A percentile compares a stretch with the other conserved stretches of the same genome.
Conservation (phyloP, 2,113 vertebrate genomes). For the Lagopus leucura region DNA sequence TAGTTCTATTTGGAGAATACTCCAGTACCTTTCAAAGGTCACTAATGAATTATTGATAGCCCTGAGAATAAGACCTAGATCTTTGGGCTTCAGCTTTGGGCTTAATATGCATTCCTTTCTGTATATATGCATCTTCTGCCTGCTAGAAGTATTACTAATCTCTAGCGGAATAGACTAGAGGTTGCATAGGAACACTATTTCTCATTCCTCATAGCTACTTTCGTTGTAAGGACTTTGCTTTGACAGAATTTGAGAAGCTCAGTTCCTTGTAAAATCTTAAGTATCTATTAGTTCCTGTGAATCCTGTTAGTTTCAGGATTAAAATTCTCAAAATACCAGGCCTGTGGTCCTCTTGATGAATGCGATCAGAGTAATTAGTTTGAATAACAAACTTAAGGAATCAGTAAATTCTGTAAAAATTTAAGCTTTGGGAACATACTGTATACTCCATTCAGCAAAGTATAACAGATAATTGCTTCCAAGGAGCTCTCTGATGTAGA, state of each 20-base stretch:
- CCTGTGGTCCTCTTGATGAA: not conserved
- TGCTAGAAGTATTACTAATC: not conserved
- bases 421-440: not conserved
- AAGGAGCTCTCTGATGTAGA: slow-evolving; percentile 48
- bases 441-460: not conserved
- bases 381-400: not conserved
- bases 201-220: not conserved
- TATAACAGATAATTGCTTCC: slow-evolving; percentile 27
- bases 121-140: not conserved
- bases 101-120: not conserved
- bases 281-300: not conserved
- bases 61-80: not conserved
- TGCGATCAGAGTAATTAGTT: not conserved
- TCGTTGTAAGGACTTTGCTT: not conserved
- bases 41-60: not conserved
- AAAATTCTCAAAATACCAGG: not conserved
- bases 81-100: not conserved
- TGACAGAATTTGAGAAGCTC: not conserved
- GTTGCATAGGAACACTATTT: not conserved
- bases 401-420: not conserved
- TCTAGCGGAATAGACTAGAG: not conserved
- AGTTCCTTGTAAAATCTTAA: not conserved
- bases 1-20: not conserved
- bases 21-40: not conserved
- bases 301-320: slow-evolving; percentile 7